Conservation (phyloP, 2,888 invertebrate species). For the Cosmorhoe ocellata region DNA sequence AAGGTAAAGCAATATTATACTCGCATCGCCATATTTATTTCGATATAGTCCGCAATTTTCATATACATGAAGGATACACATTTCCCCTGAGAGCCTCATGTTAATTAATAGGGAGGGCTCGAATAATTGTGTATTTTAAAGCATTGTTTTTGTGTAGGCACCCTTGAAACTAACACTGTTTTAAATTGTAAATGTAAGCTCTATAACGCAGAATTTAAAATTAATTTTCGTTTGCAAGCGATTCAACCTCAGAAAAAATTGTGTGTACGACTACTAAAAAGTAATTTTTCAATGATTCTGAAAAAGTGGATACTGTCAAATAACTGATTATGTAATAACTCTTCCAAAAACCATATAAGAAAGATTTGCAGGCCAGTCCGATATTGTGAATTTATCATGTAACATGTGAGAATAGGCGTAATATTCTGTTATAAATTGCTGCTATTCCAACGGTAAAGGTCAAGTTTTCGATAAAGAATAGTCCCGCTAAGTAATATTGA, state of each 20-base stretch:
- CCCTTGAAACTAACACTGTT: not conserved
- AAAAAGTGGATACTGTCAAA: constrained; percentile 2
- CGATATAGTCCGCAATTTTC: constrained; percentile 10
- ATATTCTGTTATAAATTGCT: constrained; percentile 19
- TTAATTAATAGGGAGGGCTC: constrained; percentile 30
- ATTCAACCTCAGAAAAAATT: no score
- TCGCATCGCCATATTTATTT: constrained; percentile 12
- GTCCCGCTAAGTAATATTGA: not conserved
- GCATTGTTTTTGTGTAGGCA: constrained; percentile 17
- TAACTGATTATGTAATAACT: constrained; percentile 2
- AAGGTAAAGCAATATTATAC: constrained; percentile 1
- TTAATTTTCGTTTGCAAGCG: no score
- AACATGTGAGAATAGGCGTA: constrained; percentile 19
- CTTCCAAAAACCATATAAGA: constrained; percentile 14
- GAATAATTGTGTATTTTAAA: constrained; percentile 28
- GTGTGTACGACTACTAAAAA: no score
- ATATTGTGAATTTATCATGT: constrained; percentile 22
- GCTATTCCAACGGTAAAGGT: constrained; percentile 12
- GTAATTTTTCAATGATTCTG: no score
- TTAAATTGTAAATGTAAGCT: no score
- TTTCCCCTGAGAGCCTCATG: constrained; percentile 24
- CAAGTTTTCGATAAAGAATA: constrained; percentile 10
- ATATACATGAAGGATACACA: constrained; percentile 18
- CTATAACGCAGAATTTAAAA: no score
- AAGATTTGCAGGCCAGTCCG: constrained; percentile 8